These are phyloP conservation scores for Pogonocherus hispidulus DNA, from an alignment of 2,888 invertebrate species.

Conservation along the genomic window DNA sequence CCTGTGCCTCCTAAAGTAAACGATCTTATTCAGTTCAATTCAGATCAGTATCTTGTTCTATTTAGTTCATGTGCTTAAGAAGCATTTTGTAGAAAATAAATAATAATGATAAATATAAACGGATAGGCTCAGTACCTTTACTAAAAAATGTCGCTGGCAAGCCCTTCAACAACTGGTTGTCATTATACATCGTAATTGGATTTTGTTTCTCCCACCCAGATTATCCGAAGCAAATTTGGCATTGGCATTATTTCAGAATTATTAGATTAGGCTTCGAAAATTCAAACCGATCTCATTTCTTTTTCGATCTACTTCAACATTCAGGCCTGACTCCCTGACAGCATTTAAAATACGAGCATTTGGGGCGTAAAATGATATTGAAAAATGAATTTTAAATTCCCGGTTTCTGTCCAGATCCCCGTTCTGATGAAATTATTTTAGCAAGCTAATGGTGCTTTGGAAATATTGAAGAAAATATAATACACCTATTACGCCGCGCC, in stretches of 20 bases:
- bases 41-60: too few relatives aligned
- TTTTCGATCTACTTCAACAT: conserved; percentile 43
- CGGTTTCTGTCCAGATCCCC: not conserved
- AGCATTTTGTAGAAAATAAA: too few relatives aligned
- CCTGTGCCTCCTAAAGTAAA: too few relatives aligned
- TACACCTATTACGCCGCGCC: too few relatives aligned
- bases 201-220: not conserved
- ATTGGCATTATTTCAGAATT: conserved; percentile 38
- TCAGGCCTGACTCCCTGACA: conserved; percentile 43
- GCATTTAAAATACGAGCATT: conserved; percentile 18
- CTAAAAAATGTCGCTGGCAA: too few relatives aligned
- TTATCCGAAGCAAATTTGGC: conserved; percentile 33
- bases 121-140: too few relatives aligned
- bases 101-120: too few relatives aligned
- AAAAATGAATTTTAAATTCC: conserved; percentile 21
- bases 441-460: not conserved
- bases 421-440: not conserved
- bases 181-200: not conserved
- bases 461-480: not conserved
- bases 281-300: conserved; percentile 48
- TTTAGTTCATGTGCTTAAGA: too few relatives aligned
- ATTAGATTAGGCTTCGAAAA: conserved; percentile 44
- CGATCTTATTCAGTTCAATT: too few relatives aligned
- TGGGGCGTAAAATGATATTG: conserved; percentile 12
- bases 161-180: too few relatives aligned